A percentile compares a stretch with the other conserved stretches of the same genome.
Conservation (phyloP, 2,888 invertebrate species). For the Chalcis sispes region DNA sequence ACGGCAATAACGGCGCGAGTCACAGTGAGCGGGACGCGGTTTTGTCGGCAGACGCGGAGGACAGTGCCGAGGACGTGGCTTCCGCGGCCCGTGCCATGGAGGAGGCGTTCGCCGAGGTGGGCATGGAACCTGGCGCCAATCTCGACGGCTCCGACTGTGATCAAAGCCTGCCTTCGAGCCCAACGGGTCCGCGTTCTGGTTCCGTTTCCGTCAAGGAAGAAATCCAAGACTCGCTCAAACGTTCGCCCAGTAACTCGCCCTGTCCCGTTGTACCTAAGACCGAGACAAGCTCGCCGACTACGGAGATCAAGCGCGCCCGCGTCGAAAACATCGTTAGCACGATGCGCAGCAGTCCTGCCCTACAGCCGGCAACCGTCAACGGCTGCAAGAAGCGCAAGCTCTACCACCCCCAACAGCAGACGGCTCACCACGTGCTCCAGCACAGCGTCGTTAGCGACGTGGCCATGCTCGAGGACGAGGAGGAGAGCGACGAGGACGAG, state of each 20-base stretch:
- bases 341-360: conserved; percentile 91
- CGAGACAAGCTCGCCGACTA: conserved; percentile 77
- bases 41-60: conserved; percentile 74
- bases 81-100: conserved; percentile 78
- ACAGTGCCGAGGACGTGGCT: conserved; percentile 75
- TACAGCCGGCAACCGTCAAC: conserved; percentile 80
- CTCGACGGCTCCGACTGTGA: conserved; percentile 74
- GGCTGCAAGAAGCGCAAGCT: conserved; percentile 97
- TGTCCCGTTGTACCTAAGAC: conserved; percentile 72
- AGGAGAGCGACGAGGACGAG: conserved; percentile 87
- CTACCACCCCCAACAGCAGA: conserved; percentile 96
- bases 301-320: conserved; percentile 93
- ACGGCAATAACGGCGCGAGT: conserved; percentile 65
- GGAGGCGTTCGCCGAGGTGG: conserved; percentile 82
- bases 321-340: conserved; percentile 97
- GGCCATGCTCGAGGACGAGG: conserved; percentile 82
- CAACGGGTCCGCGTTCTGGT: conserved; percentile 71
- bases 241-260: conserved; percentile 73
- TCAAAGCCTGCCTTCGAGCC: conserved; percentile 73
- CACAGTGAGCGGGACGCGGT: conserved; percentile 72
- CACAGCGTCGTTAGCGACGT: conserved; percentile 77
- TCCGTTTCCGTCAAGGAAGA: conserved; percentile 74
- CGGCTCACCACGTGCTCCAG: conserved; percentile 79
- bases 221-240: conserved; percentile 71
- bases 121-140: conserved; percentile 76